Conservation (phyloP, 1,140 invertebrate species). For the Yoshiicerus persimilis region DNA sequence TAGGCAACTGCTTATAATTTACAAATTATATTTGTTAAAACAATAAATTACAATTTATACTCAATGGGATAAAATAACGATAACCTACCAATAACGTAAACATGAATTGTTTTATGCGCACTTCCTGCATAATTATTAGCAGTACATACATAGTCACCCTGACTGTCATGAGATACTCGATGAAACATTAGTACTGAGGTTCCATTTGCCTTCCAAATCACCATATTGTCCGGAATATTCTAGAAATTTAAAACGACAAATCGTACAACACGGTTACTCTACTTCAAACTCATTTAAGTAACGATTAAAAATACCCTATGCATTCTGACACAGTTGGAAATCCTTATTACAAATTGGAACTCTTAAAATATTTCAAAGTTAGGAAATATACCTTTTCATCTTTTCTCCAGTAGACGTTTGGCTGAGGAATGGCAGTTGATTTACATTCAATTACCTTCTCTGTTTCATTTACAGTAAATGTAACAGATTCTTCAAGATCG, state of each 20-base stretch:
- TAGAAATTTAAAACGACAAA: no score
- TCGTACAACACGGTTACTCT: no score
- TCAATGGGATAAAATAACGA: not conserved
- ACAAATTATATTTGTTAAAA: not conserved
- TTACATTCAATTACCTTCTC: conserved; percentile 23
- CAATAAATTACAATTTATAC: no score
- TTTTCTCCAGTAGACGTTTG: conserved; percentile 34
- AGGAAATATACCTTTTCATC: conserved; percentile 30
- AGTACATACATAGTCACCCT: conserved; percentile 37
- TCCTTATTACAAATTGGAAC: no score
- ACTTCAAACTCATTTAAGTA: no score
- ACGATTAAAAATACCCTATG: no score
- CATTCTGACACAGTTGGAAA: no score
- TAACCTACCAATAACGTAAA: conserved; percentile 22
- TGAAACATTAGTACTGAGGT: conserved; percentile 30
- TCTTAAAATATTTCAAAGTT: not conserved
- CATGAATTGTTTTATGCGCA: conserved; percentile 12
- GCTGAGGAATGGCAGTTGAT: not conserved
- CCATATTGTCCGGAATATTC: not conserved
- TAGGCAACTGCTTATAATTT: no score
- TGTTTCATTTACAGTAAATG: conserved; percentile 32
- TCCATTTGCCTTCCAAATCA: conserved; percentile 20
- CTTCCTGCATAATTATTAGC: conserved; percentile 35
- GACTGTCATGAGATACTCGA: conserved; percentile 30
- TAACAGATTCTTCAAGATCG: not conserved